Conservation (phyloP, 1,140 invertebrate genomes). For the Cotesia typhae region DNA sequence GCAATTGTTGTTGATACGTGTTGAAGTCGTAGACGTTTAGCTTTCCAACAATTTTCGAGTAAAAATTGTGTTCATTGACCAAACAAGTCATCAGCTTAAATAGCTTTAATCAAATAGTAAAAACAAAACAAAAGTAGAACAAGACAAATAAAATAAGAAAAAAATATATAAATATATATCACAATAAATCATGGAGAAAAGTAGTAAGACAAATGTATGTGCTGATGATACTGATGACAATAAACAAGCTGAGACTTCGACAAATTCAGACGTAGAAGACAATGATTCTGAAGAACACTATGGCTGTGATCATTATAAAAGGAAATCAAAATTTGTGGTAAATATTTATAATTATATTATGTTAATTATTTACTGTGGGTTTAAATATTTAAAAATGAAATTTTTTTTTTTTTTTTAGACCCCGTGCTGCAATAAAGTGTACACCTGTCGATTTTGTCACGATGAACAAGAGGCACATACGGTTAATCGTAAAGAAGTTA, state of each 20-base stretch:
- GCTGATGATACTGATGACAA: conserved; percentile 25
- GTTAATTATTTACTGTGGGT: background rate
- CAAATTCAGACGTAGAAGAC: conserved; percentile 34
- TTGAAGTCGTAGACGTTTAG: background rate
- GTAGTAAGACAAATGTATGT: conserved; percentile 19
- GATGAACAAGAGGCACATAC: conserved; percentile 86
- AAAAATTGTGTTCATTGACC: conserved; percentile 18
- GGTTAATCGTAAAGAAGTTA: conserved; percentile 82
- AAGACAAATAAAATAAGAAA: background rate
- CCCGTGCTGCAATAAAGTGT: conserved; percentile 87
- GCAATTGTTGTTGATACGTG: too few relatives aligned
- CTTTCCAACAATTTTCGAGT: conserved; percentile 4
- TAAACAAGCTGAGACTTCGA: conserved; percentile 23
- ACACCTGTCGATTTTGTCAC: conserved; percentile 88
- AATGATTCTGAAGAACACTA: conserved; percentile 48
- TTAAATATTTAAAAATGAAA: background rate
- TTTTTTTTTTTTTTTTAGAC: conserved; percentile 70
- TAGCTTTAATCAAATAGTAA: background rate
- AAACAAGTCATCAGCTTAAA: conserved; percentile 12
- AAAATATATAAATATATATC: too few relatives aligned
- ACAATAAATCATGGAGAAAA: conserved; percentile 34
- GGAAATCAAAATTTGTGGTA: conserved; percentile 84
- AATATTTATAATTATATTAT: conserved; percentile 49
- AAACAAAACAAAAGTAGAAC: conserved; percentile 2
- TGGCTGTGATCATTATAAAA: conserved; percentile 81